Base-by-base conservation (phyloP, 2,113 vertebrate species). In the Shinisaurus crocodilurus region DNA sequence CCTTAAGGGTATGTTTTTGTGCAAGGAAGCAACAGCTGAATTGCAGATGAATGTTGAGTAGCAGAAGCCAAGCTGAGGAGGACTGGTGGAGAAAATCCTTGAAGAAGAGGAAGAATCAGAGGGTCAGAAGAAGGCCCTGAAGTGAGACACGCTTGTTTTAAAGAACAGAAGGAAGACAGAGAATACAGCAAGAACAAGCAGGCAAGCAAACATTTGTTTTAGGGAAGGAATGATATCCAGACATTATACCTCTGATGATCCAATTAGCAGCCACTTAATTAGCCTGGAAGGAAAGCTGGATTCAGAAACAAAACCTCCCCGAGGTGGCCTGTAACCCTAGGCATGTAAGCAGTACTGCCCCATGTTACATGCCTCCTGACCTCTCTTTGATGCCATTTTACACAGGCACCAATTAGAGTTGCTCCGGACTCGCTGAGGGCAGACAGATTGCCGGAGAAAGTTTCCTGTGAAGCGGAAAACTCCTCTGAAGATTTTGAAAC, bases 401-500 rank as follows among this genome's bases (percentile, higher is more conserved):
- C 7, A 69, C 29, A 4, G 1, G 69, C 34, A 15, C 18, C 87
- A 91, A 89, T 93, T 72, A 93, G 43, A 67, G 81, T 2, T 0
- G 20, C 45, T 80, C 40, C 0, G 0, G 60, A 27, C 67, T 60
- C 20, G 7, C 0, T 0, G 63, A 63, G 82, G 85, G 77, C 43
- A 60, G 0, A 12, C 0, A 0, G 48, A 40, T 70, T 45, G 90
- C 63, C 1, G 25, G 89, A 87, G 25, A 43, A 72, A 72, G 89
- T 91, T 89, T 89, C 91, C 72, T 75, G 72, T 81, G 32, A 90
- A 93, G 91, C 83, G 83, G 63, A 80, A 32, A 54, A 0, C 40
- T 57, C 91, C 79, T 85, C 91, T 16, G 25, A 88, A 92, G 75
- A 90, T 72, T 89, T 93, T 9, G 83, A 89, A 91, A 95, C 90